Base-by-base conservation (phyloP, 2,797 vertebrate species). In the Sebastes matsubarae region DNA sequence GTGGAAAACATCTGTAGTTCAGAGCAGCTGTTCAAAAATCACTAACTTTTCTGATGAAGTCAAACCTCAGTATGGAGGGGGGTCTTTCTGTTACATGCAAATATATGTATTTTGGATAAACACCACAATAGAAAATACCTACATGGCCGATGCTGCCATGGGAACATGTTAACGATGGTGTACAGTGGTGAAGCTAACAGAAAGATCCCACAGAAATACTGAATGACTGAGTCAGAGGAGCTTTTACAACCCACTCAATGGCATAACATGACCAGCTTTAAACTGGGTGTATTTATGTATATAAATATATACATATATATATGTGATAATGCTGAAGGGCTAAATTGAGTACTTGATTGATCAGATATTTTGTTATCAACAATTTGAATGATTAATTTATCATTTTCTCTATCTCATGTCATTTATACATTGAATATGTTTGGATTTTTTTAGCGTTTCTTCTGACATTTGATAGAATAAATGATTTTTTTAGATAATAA, bases 1-100 rank as follows among this genome's bases (percentile, higher is more conserved):
- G 42, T 69, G 2, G 24, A 34, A 75, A 50, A 24, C 14, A 42
- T 29, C 30, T 57, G n/a, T 16, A 52, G 18, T 27, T 27, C 20
- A 64, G 16, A 46, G 68, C 46, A 80, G 71, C 65, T 75, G 50
- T 18, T 69, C 59, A 69, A 20, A 57, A 57, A 68, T 34, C 55
- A 27, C 61, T 59, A 14, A 65, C 50, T 69, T 79, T 68, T 69
- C 46, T 68, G 25, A 64, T 58, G 1, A 24, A 79, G 72, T 80
- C 78, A 55, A 64, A 52, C 36, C 32, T 42, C 30, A 69, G 59
- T 72, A 63, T 66, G 22, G 6, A 54, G 2, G n/a, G 67, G 61
- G 75, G 20, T 46, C 22, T 75, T 80, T 73, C 29, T 79, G 57
- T 82, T 81, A 58, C 20, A 10, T 38, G 24, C 29, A 68, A 42